Base-by-base conservation (phyloP, 2,113 vertebrate species). In the Hirundichthys speculiger region DNA sequence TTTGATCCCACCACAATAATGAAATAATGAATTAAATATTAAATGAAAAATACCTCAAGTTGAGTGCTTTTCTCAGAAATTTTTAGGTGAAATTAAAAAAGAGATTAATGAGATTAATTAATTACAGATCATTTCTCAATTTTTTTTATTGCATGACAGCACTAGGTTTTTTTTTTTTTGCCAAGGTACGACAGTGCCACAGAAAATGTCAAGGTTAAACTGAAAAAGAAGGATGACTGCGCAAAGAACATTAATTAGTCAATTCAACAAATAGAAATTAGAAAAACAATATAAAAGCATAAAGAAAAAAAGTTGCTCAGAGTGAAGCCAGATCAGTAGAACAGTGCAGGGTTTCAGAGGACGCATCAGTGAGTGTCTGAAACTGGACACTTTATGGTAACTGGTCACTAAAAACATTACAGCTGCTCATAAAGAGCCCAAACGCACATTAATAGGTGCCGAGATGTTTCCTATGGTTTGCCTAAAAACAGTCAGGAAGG, bases 321-420 rank as follows among this genome's bases (percentile, higher is more conserved):
- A 61, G 53, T 24, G 53, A 79, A 72, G 74, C 75, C 79, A 77
- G 80, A 79, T 88, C 79, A 75, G 53, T 73, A 19, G 43, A 69
- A 77, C 20, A 34, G 68, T 68, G 56, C 72, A 82, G 73, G 67
- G 83, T 88, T 83, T 83, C 42, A 87, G 74, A 78, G 64, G 64
- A 75, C 64, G 77, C 79, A 83, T 86, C 76, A 85, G 69, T 19
- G 47, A 73, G 77, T 30, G 34, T 57, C 80, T 87, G 85, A 87
- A 89, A 89, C 80, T 62, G 75, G 77, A 90, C 77, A 69, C 80
- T 66, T 61, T 56, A 79, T 79, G 84, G 86, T 86, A 88, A 87
- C 79, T 83, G 75, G 76, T 79, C 84, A 86, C 80, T 87, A 79
- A 89, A 90, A 89, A 88, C 86, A 88, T 90, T 87, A 88, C 83